phyloP scores from a whole-genome alignment of 2,113 vertebrate species.

The Oxygymnocypris stewartii region DNA sequence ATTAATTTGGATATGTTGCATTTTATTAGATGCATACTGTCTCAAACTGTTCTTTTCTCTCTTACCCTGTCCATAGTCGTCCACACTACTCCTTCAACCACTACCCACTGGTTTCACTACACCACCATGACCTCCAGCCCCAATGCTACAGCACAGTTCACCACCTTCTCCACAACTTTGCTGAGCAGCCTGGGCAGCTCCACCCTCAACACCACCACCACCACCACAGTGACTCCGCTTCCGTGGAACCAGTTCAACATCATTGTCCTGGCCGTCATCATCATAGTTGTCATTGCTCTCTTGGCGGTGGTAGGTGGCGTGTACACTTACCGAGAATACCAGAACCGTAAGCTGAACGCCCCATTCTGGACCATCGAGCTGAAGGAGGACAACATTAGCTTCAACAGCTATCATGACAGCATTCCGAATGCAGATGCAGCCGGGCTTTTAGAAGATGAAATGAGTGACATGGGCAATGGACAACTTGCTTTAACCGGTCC shows the following conservation, averaged over 20 bases:
- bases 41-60: conserved; percentile 23
- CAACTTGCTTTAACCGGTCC: conserved; percentile 82
- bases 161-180: conserved; percentile 46
- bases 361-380: conserved; percentile 91
- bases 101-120: conserved; percentile 28
- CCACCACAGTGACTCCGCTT: conserved; percentile 72
- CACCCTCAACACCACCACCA: conserved; percentile 73
- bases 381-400: conserved; percentile 90
- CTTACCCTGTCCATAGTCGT: conserved; percentile 13
- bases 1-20: background rate
- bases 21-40: background rate
- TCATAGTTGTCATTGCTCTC: conserved; percentile 80
- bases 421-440: conserved; percentile 85
- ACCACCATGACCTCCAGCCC: conserved; percentile 72
- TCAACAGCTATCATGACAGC: conserved; percentile 90
- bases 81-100: conserved; percentile 38
- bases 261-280: conserved; percentile 84
- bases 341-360: conserved; percentile 84
- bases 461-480: conserved; percentile 80
- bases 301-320: conserved; percentile 84
- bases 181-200: conserved; percentile 71
- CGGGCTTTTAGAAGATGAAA: conserved; percentile 82
- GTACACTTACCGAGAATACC: conserved; percentile 85
- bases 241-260: conserved; percentile 89
- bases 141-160: conserved; percentile 67